phyloP scores from a whole-genome alignment of 2,113 vertebrate species.

The Plecotus auritus region DNA sequence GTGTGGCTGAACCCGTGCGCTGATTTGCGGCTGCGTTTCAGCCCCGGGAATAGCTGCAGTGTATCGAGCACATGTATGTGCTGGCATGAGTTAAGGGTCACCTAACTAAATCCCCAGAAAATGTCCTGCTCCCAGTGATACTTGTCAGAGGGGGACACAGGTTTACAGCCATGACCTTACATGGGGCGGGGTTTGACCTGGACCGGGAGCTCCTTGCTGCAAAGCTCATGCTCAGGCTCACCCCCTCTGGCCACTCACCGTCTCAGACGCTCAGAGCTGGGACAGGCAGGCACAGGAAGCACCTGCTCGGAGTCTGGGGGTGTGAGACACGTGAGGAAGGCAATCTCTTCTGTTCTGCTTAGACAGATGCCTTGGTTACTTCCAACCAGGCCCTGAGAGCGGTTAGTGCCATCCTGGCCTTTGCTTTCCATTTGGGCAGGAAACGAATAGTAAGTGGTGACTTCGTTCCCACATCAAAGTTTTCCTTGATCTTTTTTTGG shows the following conservation, averaged over 20 bases:
- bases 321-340: not conserved
- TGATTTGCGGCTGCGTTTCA: not conserved
- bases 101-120: not conserved
- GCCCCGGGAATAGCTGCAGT: not conserved
- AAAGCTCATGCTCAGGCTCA: not conserved
- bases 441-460: not conserved
- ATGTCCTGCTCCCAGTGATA: not conserved
- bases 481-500: not conserved
- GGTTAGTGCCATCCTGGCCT: not conserved
- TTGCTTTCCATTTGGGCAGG: not conserved
- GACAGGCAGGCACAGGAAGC: not conserved
- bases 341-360: not conserved
- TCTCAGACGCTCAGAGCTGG: accelerated
- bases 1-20: too few species aligned
- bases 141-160: not conserved
- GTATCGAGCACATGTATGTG: not conserved
- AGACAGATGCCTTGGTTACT: not conserved
- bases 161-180: not conserved
- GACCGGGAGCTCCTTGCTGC: not conserved
- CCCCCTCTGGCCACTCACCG: too few species aligned
- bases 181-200: not conserved
- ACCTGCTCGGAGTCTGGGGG: not conserved
- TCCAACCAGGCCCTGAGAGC: not conserved
- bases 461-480: not conserved
- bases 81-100: not conserved